A percentile compares a stretch with the other conserved stretches of the same genome.
Evolutionary conservation across 2,113 vertebrate genomes (phyloP).

Genomic region (Cheirogaleus medius): DNA sequence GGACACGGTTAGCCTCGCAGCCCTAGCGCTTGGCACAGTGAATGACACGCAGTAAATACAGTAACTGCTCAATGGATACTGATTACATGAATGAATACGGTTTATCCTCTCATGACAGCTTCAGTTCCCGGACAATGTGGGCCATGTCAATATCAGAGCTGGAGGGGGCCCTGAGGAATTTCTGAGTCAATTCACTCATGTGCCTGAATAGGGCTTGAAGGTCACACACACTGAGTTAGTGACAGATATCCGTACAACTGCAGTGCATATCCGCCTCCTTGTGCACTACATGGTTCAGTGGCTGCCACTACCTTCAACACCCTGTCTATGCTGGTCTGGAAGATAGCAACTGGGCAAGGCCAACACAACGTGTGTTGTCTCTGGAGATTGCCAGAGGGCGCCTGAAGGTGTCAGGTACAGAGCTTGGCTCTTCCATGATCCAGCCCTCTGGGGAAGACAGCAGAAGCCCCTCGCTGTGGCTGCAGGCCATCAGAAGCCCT

Average conservation of each 20-base stretch:
- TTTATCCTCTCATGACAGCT: neutral
- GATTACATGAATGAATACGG: neutral
- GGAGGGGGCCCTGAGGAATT: neutral
- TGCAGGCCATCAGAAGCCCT: neutral
- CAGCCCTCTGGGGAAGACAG: neutral
- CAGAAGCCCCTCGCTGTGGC: accelerated
- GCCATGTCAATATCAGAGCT: neutral
- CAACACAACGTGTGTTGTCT: neutral
- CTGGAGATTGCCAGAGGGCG: neutral
- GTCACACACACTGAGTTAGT: neutral
- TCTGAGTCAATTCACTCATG: neutral
- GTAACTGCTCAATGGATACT: neutral
- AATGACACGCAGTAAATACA: neutral
- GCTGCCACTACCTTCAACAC: neutral
- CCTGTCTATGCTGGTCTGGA: neutral
- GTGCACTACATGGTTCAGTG: neutral
- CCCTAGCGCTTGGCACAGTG: neutral
- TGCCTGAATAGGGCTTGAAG: neutral
- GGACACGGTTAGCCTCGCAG: neutral
- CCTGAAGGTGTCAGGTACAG: neutral
- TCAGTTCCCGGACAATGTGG: neutral
- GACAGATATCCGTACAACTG: neutral
- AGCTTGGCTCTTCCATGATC: neutral
- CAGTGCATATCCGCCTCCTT: accelerated
- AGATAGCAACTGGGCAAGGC: neutral